Conservation (phyloP, 2,888 invertebrate species). For the Ochlodes sylvanus region DNA sequence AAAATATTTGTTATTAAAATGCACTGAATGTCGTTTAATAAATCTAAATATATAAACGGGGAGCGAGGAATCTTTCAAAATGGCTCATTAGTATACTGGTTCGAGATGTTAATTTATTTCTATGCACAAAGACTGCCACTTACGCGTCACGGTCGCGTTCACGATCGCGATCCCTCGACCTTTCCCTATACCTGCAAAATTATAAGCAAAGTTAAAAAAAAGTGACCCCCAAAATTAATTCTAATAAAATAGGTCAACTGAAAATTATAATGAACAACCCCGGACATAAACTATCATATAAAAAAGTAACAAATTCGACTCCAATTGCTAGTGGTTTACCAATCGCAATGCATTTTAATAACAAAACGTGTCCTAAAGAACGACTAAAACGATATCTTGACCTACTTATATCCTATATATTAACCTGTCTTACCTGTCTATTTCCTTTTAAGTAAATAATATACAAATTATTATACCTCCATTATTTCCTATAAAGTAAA, state of each 20-base stretch:
- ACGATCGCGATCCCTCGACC: conserved; percentile 89
- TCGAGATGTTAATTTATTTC: conserved; percentile 21
- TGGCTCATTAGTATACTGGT: conserved; percentile 26
- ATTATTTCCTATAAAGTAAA: too few species aligned
- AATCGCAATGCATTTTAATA: conserved; percentile 35
- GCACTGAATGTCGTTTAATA: conserved; percentile 9
- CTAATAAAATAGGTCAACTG: neutral
- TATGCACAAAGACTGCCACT: conserved; percentile 57
- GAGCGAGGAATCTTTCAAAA: conserved; percentile 8
- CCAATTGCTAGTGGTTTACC: conserved; percentile 32
- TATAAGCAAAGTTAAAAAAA: conserved; percentile 27
- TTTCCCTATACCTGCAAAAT: conserved; percentile 87
- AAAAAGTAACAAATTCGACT: neutral
- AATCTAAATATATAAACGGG: neutral
- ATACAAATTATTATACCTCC: too few species aligned
- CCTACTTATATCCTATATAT: too few species aligned
- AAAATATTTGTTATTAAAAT: conserved; percentile 26
- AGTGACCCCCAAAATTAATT: conserved; percentile 19
- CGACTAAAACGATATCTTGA: neutral
- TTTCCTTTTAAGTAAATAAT: too few species aligned
- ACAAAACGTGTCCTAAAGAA: conserved; percentile 8
- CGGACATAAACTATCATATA: neutral
- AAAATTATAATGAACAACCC: neutral
- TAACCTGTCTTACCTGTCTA: too few species aligned
- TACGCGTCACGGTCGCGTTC: conserved; percentile 86